Evolutionary conservation across 2,888 invertebrate species (phyloP), one percentile per base, ranked within the genome.

Genomic region (Blera fallax): DNA sequence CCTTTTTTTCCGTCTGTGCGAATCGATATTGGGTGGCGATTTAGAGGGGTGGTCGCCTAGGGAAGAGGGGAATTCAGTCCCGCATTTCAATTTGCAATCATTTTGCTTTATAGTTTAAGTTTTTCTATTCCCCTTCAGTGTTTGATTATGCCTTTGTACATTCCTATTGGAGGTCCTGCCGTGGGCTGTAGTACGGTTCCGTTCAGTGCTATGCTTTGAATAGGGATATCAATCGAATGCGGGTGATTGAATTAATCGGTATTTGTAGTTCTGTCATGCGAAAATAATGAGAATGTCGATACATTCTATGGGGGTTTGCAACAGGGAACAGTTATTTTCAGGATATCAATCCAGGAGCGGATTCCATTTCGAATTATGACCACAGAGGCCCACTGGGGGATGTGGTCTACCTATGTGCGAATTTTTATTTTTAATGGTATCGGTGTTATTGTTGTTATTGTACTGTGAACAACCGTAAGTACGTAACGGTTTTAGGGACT

Each of bases 201-300:
- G 21, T 74, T 52, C 21, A 52, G 34, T n/a, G 45, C 14, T 29
- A 45, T 60, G 72, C 43, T 45, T 70, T 34, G 64, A 60, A 48
- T 48, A 16, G 65, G 24, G 65, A 58, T 79, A 72, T 67, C 56
- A 74, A 58, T 70, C 67, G 74, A 60, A 85, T 80, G 74, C 70
- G 80, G 76, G 65, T 65, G 58, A 80, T 80, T 79, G 74, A 65
- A 85, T 80, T 70, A 80, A 85, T 80, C 70, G 62, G 32, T 48
- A 69, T 84, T 84, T 84, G 74, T 64, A 69, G 79, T 70, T 78
- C 62, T 45, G 73, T 64, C 79, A 79, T 64, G 83, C 60, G 67
- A 43, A 74, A 83, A 52, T 70, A 45, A 76, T 76, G 50, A 65
- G 65, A 43, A 70, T 18, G 45, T 78, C 54, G 62, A 70, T 54